Conservation (phyloP, 1,140 invertebrate species). For the Schlechtendalia chinensis region DNA sequence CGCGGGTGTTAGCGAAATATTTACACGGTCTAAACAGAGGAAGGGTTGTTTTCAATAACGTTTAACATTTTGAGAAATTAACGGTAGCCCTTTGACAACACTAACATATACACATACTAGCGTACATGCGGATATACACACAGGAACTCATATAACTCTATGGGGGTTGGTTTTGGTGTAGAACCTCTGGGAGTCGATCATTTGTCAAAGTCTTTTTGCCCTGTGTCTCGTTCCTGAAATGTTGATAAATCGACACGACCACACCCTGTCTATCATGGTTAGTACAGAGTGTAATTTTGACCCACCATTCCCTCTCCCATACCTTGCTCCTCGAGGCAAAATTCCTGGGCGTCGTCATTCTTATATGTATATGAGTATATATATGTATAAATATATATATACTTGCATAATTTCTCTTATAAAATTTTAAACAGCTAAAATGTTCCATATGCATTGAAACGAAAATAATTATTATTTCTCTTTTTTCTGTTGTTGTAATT, state of each 20-base stretch:
- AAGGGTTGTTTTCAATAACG: conserved; percentile 48
- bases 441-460: neutral
- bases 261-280: conserved; percentile 44
- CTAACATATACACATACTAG: neutral
- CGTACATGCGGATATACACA: neutral
- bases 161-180: conserved; percentile 24
- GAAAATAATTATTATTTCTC: neutral
- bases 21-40: conserved; percentile 23
- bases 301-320: neutral
- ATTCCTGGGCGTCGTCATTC: conserved; percentile 44
- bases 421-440: conserved; percentile 18
- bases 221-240: conserved; percentile 35
- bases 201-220: conserved; percentile 49
- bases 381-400: no score
- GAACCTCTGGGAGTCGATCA: conserved; percentile 30
- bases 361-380: conserved; percentile 15
- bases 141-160: neutral
- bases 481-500: no score
- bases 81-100: conserved; percentile 46
- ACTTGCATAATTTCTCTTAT: no score
- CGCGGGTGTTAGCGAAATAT: conserved; percentile 39
- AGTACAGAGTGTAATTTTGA: conserved; percentile 31
- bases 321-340: neutral
- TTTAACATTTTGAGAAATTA: conserved; percentile 49
- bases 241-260: conserved; percentile 48